phyloP scores from a whole-genome alignment of 2,888 invertebrate species.

The Microchrysa polita region DNA sequence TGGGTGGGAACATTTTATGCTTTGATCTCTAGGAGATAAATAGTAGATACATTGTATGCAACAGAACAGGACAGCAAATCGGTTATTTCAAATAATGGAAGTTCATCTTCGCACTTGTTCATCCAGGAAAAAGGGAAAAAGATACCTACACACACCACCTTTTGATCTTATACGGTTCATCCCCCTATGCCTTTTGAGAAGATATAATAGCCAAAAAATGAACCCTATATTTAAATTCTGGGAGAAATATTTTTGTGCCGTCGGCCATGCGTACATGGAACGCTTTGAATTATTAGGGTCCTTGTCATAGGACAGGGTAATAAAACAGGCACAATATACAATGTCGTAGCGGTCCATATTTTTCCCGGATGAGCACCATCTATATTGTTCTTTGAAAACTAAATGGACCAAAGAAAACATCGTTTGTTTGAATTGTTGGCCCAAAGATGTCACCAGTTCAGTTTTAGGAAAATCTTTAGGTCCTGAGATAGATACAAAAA shows the following conservation, averaged over 20 bases:
- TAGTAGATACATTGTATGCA: conserved; percentile 8
- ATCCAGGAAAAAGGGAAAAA: conserved; percentile 13
- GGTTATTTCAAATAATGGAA: background rate
- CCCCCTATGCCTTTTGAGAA: too few species aligned
- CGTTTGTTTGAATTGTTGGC: conserved; percentile 4
- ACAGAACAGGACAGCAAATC: background rate
- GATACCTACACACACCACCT: conserved; percentile 14
- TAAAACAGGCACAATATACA: conserved; percentile 13
- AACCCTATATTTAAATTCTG: conserved; percentile 1
- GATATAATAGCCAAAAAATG: background rate
- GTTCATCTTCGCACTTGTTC: conserved; percentile 13
- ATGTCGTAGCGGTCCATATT: conserved; percentile 15
- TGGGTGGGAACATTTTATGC: conserved; percentile 48
- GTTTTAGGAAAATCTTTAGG: too few species aligned
- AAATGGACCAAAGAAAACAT: background rate
- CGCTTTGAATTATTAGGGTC: conserved; percentile 21
- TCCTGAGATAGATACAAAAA: too few species aligned
- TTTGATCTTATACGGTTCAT: background rate
- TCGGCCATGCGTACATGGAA: conserved; percentile 13
- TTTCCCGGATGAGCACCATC: conserved; percentile 31
- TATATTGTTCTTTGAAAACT: conserved; percentile 30
- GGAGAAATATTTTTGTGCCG: background rate
- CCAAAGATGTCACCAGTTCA: conserved; percentile 37
- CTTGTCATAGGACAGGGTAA: background rate
- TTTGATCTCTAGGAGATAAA: conserved; percentile 24